Percentiles rank a stretch among this genome's conserved stretches.
Evolutionary conservation across 2,888 invertebrate genomes (phyloP).

Genomic region (Zaprionus bogoriensis): DNA sequence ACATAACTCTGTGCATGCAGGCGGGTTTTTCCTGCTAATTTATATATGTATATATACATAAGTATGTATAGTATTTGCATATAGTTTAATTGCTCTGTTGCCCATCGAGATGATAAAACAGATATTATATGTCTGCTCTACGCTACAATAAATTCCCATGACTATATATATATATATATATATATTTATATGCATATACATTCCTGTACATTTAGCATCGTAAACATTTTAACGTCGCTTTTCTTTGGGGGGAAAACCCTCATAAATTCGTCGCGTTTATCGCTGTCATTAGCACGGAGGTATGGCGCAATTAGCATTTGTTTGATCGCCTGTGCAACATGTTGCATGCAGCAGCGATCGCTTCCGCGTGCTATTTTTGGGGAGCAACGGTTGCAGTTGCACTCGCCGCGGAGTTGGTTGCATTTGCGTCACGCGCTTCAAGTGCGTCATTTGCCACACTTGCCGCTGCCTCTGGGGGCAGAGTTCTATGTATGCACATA

Average conservation of each 20-base stretch:
- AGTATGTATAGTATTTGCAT: no score
- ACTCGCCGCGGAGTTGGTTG: constrained; percentile 41
- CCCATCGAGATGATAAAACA: constrained; percentile 25
- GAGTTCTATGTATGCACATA: constrained; percentile 8
- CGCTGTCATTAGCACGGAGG: constrained; percentile 20
- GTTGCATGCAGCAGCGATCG: constrained; percentile 8
- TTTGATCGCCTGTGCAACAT: background rate
- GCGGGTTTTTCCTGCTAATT: constrained; percentile 25
- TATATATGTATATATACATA: no score
- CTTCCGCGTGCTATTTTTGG: constrained; percentile 61
- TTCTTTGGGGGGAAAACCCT: constrained; percentile 26
- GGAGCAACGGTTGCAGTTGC: constrained; percentile 44
- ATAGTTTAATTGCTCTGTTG: constrained; percentile 31
- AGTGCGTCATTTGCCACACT: constrained; percentile 64
- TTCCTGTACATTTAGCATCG: constrained; percentile 10
- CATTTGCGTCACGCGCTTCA: constrained; percentile 63
- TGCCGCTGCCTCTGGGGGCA: constrained; percentile 6
- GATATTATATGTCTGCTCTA: background rate
- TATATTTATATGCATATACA: constrained; percentile 1
- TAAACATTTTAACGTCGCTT: constrained; percentile 24
- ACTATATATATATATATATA: no score
- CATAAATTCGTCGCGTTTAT: constrained; percentile 14
- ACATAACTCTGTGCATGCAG: constrained; percentile 7
- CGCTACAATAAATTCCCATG: no score
- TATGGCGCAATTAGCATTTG: constrained; percentile 13